Evolutionary conservation across 2,888 invertebrate species (phyloP).

Genomic region (Hirtodrosophila duncani): DNA sequence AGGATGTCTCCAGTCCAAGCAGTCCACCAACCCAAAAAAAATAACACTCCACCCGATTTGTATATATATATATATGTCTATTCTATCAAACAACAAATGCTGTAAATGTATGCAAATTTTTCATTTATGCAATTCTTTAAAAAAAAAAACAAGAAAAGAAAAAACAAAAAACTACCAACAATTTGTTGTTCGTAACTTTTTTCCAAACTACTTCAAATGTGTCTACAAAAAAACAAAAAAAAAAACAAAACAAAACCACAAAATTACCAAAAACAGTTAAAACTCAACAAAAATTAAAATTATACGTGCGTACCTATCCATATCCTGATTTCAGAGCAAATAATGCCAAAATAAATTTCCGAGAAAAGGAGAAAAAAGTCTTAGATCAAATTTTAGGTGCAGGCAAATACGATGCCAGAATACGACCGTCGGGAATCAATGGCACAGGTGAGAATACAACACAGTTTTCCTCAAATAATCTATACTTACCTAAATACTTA

Average conservation of each 20-base stretch:
- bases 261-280: constrained; percentile 17
- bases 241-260: constrained; percentile 15
- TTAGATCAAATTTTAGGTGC: constrained; percentile 95
- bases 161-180: constrained; percentile 5
- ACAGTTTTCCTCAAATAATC: too few species aligned
- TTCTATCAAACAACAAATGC: constrained; percentile 28
- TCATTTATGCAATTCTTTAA: constrained; percentile 39
- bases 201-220: constrained; percentile 48
- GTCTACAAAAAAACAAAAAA: constrained; percentile 14
- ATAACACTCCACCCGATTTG: constrained; percentile 39
- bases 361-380: constrained; percentile 96
- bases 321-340: constrained; percentile 83
- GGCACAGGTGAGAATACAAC: constrained; percentile 91
- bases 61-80: constrained; percentile 52
- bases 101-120: constrained; percentile 57
- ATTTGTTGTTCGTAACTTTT: constrained; percentile 33
- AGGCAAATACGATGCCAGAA: constrained; percentile 93
- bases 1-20: constrained; percentile 33
- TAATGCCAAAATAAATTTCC: constrained; percentile 91
- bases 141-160: constrained; percentile 8
- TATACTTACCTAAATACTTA: not conserved
- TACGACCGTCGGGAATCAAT: constrained; percentile 94
- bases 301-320: constrained; percentile 77
- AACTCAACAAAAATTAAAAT: constrained; percentile 49
- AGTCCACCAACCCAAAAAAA: constrained; percentile 12